phyloP scores from a whole-genome alignment of 2,113 vertebrate species.

The Oreochromis tanganicae region DNA sequence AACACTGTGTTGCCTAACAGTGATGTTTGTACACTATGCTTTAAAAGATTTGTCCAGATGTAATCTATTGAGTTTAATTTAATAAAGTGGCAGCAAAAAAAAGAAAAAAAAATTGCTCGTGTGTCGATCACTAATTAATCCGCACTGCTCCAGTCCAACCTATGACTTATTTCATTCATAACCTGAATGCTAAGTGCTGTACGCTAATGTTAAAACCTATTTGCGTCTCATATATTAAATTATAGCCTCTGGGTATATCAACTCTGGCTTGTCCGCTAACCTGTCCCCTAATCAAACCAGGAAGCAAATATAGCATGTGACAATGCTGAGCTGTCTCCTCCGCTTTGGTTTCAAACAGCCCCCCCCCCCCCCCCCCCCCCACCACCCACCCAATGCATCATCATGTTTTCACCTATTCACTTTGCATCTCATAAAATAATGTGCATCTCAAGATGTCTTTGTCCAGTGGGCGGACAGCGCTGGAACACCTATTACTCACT shows the following conservation, averaged over 20 bases:
- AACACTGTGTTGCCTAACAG: slow-evolving; percentile 13
- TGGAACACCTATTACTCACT: slow-evolving; percentile 66
- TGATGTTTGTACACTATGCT: slow-evolving; percentile 5
- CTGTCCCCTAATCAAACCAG: slow-evolving; percentile 53
- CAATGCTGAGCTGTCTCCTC: slow-evolving; percentile 55
- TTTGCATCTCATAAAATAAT: slow-evolving; percentile 54
- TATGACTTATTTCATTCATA: background rate
- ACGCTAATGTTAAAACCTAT: background rate
- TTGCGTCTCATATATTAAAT: slow-evolving; percentile 7
- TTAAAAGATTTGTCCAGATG: background rate
- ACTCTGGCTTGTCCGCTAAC: slow-evolving; percentile 20
- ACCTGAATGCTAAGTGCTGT: background rate
- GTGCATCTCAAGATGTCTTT: slow-evolving; percentile 56
- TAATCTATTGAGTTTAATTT: background rate
- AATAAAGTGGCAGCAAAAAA: background rate
- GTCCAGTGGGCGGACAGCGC: slow-evolving; percentile 60
- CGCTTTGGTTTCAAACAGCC: slow-evolving; percentile 33
- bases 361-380: slow-evolving; percentile 10
- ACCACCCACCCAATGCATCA: slow-evolving; percentile 23
- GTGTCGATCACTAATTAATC: background rate
- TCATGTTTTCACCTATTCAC: slow-evolving; percentile 60
- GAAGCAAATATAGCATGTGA: slow-evolving; percentile 44
- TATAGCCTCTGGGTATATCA: slow-evolving; percentile 31
- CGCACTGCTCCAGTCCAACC: background rate
- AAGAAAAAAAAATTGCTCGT: background rate